Evolutionary conservation across 2,113 vertebrate genomes (phyloP).

Genomic region (Ibidorhyncha struthersii): DNA sequence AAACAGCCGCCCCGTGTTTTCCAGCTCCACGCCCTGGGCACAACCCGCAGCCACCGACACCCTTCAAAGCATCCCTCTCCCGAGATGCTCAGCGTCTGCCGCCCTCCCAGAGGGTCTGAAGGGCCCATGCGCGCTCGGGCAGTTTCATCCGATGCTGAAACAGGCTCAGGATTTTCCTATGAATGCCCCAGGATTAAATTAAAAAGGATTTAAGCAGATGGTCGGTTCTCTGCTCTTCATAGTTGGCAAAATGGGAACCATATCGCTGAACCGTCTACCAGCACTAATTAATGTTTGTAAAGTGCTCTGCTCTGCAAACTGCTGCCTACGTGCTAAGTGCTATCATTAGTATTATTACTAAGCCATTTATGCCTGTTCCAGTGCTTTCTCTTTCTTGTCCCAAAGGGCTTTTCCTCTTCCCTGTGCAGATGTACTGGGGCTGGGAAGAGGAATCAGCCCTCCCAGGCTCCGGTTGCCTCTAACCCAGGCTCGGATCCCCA

Average conservation of each 20-base stretch:
- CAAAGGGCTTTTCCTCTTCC: conserved; percentile 43
- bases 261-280: conserved; percentile 9
- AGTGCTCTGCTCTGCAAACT: conserved; percentile 52
- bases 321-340: conserved; percentile 44
- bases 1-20: neutral
- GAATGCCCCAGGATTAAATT: neutral
- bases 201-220: conserved; percentile 52
- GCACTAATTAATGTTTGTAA: conserved; percentile 62
- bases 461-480: neutral
- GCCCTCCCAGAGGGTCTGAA: neutral
- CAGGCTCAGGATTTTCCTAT: neutral
- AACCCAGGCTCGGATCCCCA: neutral
- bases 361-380: conserved; percentile 56
- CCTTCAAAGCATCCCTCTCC: neutral
- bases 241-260: conserved; percentile 39
- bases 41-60: neutral
- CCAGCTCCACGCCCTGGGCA: neutral
- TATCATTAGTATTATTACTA: conserved; percentile 54
- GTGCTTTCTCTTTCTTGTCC: conserved; percentile 38
- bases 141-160: neutral
- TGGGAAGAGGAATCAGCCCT: conserved; percentile 9
- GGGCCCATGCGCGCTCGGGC: accelerated
- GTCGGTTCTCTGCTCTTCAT: neutral
- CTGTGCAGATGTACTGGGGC: neutral
- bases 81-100: accelerated